Evolutionary conservation across 2,113 vertebrate species (phyloP), one percentile per base, ranked within the genome.

Genomic region (Eclectus roratus): DNA sequence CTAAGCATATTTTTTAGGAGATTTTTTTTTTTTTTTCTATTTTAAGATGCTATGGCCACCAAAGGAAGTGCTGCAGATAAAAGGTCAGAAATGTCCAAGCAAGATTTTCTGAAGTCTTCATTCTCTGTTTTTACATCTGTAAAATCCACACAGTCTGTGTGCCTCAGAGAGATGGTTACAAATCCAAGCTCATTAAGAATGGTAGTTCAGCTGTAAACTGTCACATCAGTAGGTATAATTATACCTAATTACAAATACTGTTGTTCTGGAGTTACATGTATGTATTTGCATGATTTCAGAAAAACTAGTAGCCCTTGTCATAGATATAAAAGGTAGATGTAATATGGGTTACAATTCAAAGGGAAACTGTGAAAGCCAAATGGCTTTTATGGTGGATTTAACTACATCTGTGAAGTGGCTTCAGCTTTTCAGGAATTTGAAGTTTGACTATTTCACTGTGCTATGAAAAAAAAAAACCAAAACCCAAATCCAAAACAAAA

Each of bases 361-460:
- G 23, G 15, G 19, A 81, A 72, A 27, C 13, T 44, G 28, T 66
- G 35, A 81, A 58, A 93, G 56, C 11, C 14, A 91, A 43, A 39
- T 88, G 31, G 31, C 65, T 82, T 94, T 92, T 85, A 77, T 4
- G 12, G 44, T 6, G 9, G 27, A 46, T 91, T 71, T 85, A 84
- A 52, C 61, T 76, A 3, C 37, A 21, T 27, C 19, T 23, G 23
- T 82, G 49, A 81, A 52, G 33, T 56, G 43, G 18, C 44, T 81
- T 28, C 43, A 85, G 37, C 58, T 87, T 92, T 96, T 93, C 78
- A 80, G 56, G 72, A 93, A 76, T 58, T 35, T 16, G 24, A 9
- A 39, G 23, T 64, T 86, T 46, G 5, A 19, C 23, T 64, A 8
- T 56, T 91, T 87, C 21, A 18, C 55, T 85, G 23, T 1, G 1